Evolutionary conservation across 2,797 vertebrate genomes (phyloP), one percentile per base, ranked within the genome.

Genomic region (Falco rusticolus): DNA sequence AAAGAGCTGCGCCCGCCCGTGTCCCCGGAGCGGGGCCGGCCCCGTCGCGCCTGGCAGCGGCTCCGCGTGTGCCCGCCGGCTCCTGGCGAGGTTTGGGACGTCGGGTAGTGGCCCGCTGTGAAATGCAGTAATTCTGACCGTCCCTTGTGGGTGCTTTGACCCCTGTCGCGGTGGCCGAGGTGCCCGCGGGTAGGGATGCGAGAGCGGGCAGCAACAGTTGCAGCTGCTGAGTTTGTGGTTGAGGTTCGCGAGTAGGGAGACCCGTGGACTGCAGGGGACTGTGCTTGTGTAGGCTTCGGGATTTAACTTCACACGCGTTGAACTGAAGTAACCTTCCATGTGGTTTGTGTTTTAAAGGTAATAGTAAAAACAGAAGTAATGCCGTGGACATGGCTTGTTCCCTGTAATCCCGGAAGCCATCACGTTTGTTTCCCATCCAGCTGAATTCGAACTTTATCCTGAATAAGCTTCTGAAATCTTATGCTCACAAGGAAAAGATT

Each of bases 281-380:
- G 24, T 50, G 77, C 21, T 48, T 4, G 31, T 11, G 5, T 1
- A 25, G n/a, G 78, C 45, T 69, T 9, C 57, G 20, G 1, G 31
- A 0, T 37, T 20, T 7, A 1, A 4, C 75, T 39, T 5, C 5
- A 19, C 11, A 24, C 34, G 1, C 14, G 0, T 29, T 9, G 6
- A 19, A 11, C 2, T 21, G 43, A 12, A 57, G 51, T 13, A 25
- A 10, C 59, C 60, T 60, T 6, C 33, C 11, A 0, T 12, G 51
- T 51, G 72, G 72, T 60, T 51, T 41, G 39, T 29, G 68, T 11
- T 29, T 47, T 66, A 17, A 7, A 68, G 45, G 34, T 17, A 15
- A 6, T 17, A 24, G 16, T 47, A 65, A 16, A 34, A 33, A 41
- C 57, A 19, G 66, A 29, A 39, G 4, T 6, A 18, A 11, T 43